These are phyloP conservation scores for Brachypalpus laphriformis DNA, from an alignment of 2,888 invertebrate genomes.

Conservation along the genomic window DNA sequence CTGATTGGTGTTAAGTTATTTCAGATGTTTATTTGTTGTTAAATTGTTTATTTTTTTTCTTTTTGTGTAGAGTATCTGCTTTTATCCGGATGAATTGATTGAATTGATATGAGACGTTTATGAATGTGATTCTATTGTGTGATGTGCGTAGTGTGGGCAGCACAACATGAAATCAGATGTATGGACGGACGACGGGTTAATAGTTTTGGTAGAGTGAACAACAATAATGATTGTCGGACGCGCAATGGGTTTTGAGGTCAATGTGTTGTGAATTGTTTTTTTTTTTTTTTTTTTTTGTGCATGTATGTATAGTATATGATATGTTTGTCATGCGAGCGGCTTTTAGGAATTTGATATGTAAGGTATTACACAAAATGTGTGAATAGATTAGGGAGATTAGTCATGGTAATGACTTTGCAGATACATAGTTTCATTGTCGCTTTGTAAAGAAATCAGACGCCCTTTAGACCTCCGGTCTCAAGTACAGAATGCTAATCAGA, in stretches of 20 bases:
- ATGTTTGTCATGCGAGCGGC: background rate
- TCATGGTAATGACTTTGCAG: too few species aligned
- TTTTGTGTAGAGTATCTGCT: conserved; percentile 30
- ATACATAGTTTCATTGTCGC: too few species aligned
- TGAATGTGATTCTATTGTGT: background rate
- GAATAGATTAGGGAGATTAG: too few species aligned
- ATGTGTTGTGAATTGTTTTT: conserved; percentile 26
- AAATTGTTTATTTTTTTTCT: background rate
- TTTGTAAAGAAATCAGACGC: too few species aligned
- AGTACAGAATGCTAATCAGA: too few species aligned
- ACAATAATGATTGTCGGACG: conserved; percentile 11
- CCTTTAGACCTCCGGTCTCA: too few species aligned
- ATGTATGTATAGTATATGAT: too few species aligned
- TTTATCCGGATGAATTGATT: conserved; percentile 47
- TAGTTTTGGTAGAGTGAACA: conserved; percentile 17
- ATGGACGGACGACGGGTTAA: conserved; percentile 21
- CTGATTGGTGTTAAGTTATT: background rate
- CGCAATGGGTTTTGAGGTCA: conserved; percentile 42
- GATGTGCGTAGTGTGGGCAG: background rate
- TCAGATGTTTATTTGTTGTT: conserved; percentile 12
- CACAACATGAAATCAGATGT: conserved; percentile 15
- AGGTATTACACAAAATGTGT: too few species aligned
- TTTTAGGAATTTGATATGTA: too few species aligned
- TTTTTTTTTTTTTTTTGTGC: background rate
- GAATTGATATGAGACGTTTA: conserved; percentile 22